Evolutionary conservation across 1,140 invertebrate species (phyloP).

Genomic region (Nebria ingens): DNA sequence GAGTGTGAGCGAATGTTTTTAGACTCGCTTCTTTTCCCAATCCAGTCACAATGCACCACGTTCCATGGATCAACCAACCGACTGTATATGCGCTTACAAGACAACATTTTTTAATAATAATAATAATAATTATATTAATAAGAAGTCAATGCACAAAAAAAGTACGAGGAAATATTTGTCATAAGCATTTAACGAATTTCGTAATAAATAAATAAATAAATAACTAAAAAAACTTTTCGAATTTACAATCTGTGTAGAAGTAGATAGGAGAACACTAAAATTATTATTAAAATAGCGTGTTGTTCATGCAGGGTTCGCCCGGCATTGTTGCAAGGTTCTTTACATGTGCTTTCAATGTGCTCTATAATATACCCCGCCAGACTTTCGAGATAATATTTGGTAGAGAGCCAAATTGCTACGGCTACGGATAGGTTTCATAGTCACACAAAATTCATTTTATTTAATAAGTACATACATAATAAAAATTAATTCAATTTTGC

Average conservation of each 20-base stretch:
- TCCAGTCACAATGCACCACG: constrained; percentile 15
- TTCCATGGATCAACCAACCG: background rate
- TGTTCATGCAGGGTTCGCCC: background rate
- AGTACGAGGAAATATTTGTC: constrained; percentile 2
- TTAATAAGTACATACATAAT: too few species aligned
- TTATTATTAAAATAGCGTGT: constrained; percentile 26
- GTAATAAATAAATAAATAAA: too few species aligned
- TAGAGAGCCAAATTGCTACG: constrained; percentile 23
- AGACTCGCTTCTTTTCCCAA: background rate
- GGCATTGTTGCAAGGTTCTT: constrained; percentile 17
- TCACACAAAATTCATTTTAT: too few species aligned
- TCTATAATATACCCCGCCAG: constrained; percentile 26
- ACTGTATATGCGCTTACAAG: constrained; percentile 2
- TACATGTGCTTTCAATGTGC: constrained; percentile 36
- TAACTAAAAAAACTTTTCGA: too few species aligned
- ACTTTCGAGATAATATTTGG: constrained; percentile 28
- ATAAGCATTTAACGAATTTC: constrained; percentile 13
- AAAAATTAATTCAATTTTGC: too few species aligned
- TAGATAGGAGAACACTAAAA: too few species aligned
- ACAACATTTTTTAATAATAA: too few species aligned
- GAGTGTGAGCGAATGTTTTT: constrained; percentile 12
- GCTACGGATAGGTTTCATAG: too few species aligned
- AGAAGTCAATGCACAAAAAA: constrained; percentile 32
- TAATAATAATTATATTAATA: too few species aligned
- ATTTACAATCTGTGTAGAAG: constrained; percentile 14